Base-by-base conservation (phyloP, 2,113 vertebrate genomes). In the Caretta caretta region DNA sequence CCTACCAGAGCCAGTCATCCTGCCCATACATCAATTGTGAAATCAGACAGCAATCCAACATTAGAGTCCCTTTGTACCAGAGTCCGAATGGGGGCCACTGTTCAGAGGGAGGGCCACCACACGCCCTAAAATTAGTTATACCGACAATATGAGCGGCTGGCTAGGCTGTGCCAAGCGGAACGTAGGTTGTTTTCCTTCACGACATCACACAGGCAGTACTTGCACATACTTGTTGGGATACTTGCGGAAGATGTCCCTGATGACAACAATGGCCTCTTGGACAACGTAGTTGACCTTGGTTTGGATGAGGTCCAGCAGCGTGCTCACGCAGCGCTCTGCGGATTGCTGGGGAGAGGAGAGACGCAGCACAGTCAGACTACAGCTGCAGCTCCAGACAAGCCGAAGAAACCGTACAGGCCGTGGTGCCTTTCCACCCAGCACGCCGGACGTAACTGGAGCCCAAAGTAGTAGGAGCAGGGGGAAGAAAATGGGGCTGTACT, bases 271-370 rank as follows among this genome's bases (percentile, higher is more conserved):
- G 9, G 99, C 99, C 92, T 99, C 99, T 97, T 99, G 99, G 35
- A 99, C 99, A 69, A 99, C 99, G 1, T 99, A 99, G 98, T 99
- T 99, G 93, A 99, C 99, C 97, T 99, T 99, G 83, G 99, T 99
- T 98, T 99, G 99, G 97, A 99, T 99, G 95, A 99, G 99, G 96
- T 99, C 99, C 86, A 99, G 98, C 93, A 99, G 98, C 0, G 99
- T 99, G 98, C 99, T 99, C 50, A 99, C 99, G 56, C 99, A 99
- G 91, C 99, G 99, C 97, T 99, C 99, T 0, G 99, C 99, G n/a
- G 99, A 99, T 99, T 99, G 99, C 99, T 99, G 84, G 11, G 17
- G 42, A 84, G 69, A 87, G 50, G 12, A 92, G 93, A 14, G 97
- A 35, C 80, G 54, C 24, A 62, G 2, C 0, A 48, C 31, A 5